Conservation (phyloP, 2,113 vertebrate genomes). For the Holacanthus passer region DNA sequence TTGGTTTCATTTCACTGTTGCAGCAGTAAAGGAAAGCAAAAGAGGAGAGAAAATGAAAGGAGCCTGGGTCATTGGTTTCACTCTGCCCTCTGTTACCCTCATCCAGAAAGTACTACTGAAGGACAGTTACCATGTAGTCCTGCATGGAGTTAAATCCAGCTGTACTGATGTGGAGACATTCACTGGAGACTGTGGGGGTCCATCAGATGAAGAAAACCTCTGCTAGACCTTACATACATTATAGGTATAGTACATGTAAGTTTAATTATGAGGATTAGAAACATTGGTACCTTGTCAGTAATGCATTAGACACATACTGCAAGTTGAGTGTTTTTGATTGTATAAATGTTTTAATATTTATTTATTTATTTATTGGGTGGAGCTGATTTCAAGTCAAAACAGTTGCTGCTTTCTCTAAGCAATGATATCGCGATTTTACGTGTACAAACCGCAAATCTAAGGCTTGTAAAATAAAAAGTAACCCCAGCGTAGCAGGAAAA, state of each 20-base stretch:
- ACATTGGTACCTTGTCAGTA: neutral
- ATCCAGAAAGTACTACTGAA: neutral
- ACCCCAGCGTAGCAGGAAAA: neutral
- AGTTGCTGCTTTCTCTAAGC: neutral
- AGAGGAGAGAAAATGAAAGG: conserved; percentile 53
- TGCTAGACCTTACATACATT: neutral
- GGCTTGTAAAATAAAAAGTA: too few relatives aligned
- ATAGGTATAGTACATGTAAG: conserved; percentile 1
- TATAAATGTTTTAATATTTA: too few relatives aligned
- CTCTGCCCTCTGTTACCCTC: conserved; percentile 63
- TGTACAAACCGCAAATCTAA: neutral
- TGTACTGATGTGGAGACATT: neutral
- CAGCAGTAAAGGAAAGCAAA: conserved; percentile 43
- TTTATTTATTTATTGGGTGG: neutral
- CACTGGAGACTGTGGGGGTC: neutral
- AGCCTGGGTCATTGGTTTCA: conserved; percentile 67
- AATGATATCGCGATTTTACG: neutral
- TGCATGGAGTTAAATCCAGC: neutral
- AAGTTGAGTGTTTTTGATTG: neutral
- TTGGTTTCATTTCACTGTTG: conserved; percentile 40
- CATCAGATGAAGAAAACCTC: neutral
- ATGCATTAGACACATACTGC: too few relatives aligned
- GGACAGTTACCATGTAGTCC: conserved; percentile 1
- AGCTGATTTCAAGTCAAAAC: neutral
- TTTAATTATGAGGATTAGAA: neutral